A percentile compares a stretch with the other conserved stretches of the same genome.
These are phyloP conservation scores for Pandion haliaetus DNA, from an alignment of 2,113 vertebrate genomes.

Conservation along the genomic window DNA sequence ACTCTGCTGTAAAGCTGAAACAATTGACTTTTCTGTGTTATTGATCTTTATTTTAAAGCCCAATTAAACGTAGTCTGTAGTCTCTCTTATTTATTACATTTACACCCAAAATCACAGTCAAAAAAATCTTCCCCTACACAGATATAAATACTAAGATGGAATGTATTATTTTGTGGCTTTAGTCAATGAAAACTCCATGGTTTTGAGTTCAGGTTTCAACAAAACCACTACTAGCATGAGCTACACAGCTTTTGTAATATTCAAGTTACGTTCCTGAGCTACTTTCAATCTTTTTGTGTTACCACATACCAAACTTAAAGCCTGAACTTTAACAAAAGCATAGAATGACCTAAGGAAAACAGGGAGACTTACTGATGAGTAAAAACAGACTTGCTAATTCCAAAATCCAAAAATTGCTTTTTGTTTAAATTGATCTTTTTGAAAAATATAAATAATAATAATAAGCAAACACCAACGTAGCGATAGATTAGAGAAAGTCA, in stretches of 20 bases:
- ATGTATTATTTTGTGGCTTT: neutral
- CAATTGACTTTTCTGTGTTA: slow-evolving; percentile 77
- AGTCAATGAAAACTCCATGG: neutral
- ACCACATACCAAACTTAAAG: neutral
- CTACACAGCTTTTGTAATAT: neutral
- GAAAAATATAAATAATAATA: neutral
- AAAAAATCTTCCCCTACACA: neutral
- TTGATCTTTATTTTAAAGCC: slow-evolving; percentile 80
- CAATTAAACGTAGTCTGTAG: slow-evolving; percentile 75
- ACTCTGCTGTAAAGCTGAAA: slow-evolving; percentile 95
- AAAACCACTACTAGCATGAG: neutral
- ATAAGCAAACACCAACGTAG: neutral
- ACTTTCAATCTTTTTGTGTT: neutral
- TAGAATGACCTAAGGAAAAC: neutral
- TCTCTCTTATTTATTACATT: slow-evolving; percentile 43
- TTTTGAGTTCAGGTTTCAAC: neutral
- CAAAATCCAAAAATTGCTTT: neutral
- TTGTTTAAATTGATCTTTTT: neutral
- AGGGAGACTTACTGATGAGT: neutral
- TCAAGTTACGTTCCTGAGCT: neutral
- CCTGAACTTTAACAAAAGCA: neutral
- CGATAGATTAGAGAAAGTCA: neutral
- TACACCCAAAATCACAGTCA: slow-evolving; percentile 1
- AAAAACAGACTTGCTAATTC: neutral
- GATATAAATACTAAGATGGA: neutral